These are phyloP conservation scores for Camponotus floridanus DNA, from an alignment of 1,140 invertebrate species.

Conservation along the genomic window DNA sequence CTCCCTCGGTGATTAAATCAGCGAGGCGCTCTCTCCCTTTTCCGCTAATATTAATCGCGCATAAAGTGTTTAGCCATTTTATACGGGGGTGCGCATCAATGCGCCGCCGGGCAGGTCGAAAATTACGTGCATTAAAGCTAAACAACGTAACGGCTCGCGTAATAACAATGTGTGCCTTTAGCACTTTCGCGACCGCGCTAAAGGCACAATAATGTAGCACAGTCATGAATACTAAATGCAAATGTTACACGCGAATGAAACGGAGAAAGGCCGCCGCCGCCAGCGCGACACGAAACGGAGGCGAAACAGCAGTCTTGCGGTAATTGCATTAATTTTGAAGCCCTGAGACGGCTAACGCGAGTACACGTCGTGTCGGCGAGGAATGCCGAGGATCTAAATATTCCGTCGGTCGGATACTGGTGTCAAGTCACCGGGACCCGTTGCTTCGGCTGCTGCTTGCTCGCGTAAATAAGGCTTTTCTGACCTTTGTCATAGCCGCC, in stretches of 20 bases:
- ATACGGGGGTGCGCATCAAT: neutral
- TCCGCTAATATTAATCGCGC: slow-evolving; percentile 48
- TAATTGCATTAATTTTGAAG: slow-evolving; percentile 63
- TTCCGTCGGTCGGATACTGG: slow-evolving; percentile 14
- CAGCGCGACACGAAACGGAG: neutral
- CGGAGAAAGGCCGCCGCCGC: slow-evolving; percentile 31
- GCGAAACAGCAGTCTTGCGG: slow-evolving; percentile 47
- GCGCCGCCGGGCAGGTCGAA: neutral
- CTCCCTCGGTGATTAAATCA: slow-evolving; percentile 1
- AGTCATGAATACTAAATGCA: slow-evolving; percentile 44
- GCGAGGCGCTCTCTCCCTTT: neutral
- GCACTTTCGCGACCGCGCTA: slow-evolving; percentile 23
- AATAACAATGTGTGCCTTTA: slow-evolving; percentile 48
- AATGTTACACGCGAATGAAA: slow-evolving; percentile 57
- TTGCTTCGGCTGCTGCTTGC: neutral
- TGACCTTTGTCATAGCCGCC: slow-evolving; percentile 5
- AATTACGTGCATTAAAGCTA: slow-evolving; percentile 62
- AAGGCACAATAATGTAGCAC: slow-evolving; percentile 24
- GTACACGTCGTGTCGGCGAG: slow-evolving; percentile 52
- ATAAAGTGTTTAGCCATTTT: slow-evolving; percentile 46
- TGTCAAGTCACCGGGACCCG: slow-evolving; percentile 34
- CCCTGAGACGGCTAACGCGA: slow-evolving; percentile 57
- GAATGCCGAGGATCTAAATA: slow-evolving; percentile 50
- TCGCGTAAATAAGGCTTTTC: slow-evolving; percentile 24
- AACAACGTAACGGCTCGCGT: slow-evolving; percentile 57